These are phyloP conservation scores for Blera fallax DNA, from an alignment of 2,888 invertebrate species.

Conservation along the genomic window DNA sequence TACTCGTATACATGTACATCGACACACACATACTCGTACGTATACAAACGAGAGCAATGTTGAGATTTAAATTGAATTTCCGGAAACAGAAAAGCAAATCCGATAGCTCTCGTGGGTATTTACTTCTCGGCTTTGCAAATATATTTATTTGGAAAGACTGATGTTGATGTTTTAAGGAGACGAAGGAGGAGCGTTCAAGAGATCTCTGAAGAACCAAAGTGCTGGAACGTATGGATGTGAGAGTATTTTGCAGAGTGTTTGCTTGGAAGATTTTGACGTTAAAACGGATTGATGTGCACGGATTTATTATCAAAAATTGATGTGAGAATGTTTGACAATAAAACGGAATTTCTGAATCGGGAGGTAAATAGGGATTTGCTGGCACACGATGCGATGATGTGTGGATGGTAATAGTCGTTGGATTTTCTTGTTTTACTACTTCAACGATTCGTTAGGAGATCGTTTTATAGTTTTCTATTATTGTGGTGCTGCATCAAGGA, in stretches of 20 bases:
- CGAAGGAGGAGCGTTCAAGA: not conserved
- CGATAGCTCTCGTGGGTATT: conserved; percentile 27
- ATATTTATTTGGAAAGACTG: conserved; percentile 3
- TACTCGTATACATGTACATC: not conserved
- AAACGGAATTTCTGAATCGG: not conserved
- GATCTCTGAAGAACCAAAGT: not conserved
- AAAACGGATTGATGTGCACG: conserved; percentile 5
- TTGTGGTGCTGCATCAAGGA: too few relatives aligned
- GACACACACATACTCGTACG: too few relatives aligned
- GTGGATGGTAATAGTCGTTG: not conserved
- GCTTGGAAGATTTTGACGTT: not conserved
- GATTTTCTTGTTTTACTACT: too few relatives aligned
- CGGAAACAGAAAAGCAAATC: conserved; percentile 65
- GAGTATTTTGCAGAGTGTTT: not conserved
- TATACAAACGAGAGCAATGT: too few relatives aligned
- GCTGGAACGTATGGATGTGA: not conserved
- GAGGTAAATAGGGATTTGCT: not conserved
- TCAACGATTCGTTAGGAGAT: too few relatives aligned
- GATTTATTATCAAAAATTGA: conserved; percentile 19
- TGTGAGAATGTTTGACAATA: not conserved
- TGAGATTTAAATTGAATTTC: conserved; percentile 70
- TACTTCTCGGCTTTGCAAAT: conserved; percentile 50
- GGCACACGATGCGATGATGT: not conserved
- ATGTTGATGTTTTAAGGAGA: not conserved
- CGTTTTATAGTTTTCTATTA: too few relatives aligned